phyloP scores from a whole-genome alignment of 2,113 vertebrate genomes.

The Seriola quinqueradiata region DNA sequence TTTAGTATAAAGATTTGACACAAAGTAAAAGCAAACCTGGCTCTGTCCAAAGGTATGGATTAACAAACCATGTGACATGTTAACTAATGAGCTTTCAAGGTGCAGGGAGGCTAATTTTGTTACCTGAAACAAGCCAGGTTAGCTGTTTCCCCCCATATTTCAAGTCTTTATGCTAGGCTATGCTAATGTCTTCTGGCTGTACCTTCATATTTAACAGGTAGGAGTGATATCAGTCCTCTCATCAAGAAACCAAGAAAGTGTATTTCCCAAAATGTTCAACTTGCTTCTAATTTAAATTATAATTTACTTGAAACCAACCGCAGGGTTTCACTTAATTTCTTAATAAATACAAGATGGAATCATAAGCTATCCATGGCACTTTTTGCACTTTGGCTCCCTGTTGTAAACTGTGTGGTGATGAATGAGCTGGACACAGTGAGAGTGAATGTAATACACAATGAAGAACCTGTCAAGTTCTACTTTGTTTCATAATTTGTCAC shows the following conservation, averaged over 20 bases:
- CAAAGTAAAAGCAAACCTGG: not conserved
- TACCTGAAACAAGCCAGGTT: not conserved
- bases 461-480: slow-evolving; percentile 46
- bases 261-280: not conserved
- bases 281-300: not conserved
- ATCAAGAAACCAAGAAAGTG: not conserved
- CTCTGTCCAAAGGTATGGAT: too few relatives aligned
- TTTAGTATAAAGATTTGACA: not conserved
- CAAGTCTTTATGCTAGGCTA: not conserved
- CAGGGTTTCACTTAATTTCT: not conserved
- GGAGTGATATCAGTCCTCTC: not conserved
- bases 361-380: slow-evolving; percentile 16
- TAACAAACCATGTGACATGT: too few relatives aligned
- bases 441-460: slow-evolving; percentile 37
- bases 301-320: not conserved
- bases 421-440: slow-evolving; percentile 48
- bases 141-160: not conserved
- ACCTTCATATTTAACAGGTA: not conserved
- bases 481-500: slow-evolving; percentile 38
- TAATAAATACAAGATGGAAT: slow-evolving; percentile 64
- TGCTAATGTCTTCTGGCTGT: not conserved
- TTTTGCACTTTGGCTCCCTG: slow-evolving; percentile 7
- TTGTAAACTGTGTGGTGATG: slow-evolving; percentile 19
- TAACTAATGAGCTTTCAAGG: too few relatives aligned
- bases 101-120: too few relatives aligned